A percentile compares a stretch with the other conserved stretches of the same genome.
Evolutionary conservation across 2,888 invertebrate genomes (phyloP).

Genomic region (Pterostichus niger): DNA sequence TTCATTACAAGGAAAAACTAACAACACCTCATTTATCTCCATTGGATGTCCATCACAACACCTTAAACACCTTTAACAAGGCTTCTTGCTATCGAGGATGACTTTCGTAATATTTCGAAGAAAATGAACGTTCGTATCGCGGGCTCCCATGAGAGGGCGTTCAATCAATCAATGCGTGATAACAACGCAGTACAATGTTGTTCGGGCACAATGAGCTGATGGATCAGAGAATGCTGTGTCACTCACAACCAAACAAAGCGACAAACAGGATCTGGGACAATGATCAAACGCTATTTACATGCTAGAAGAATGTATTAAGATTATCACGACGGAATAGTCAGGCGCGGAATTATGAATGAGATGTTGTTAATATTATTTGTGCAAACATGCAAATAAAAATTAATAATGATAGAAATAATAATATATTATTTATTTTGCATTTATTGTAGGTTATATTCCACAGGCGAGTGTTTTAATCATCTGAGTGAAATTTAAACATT

Average conservation of each 20-base stretch:
- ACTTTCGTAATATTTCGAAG: constrained; percentile 32
- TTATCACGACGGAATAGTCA: no score
- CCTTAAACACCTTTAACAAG: constrained; percentile 23
- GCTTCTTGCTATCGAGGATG: constrained; percentile 17
- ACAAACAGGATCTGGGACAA: background rate
- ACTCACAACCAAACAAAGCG: constrained; percentile 7
- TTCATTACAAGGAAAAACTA: no score
- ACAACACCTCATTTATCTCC: background rate
- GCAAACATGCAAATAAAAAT: no score
- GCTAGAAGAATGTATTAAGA: background rate
- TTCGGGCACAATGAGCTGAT: constrained; percentile 27
- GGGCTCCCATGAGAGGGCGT: constrained; percentile 51
- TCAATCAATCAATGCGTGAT: constrained; percentile 56
- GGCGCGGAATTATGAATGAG: no score
- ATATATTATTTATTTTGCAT: no score
- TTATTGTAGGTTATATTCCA: no score
- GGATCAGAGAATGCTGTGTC: constrained; percentile 36
- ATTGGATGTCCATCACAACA: constrained; percentile 13
- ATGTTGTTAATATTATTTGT: no score
- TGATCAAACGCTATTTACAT: background rate
- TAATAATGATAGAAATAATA: no score
- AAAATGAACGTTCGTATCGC: constrained; percentile 27
- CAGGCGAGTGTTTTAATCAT: no score
- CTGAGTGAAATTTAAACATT: no score
- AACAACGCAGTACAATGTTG: constrained; percentile 15